Evolutionary conservation across 2,888 invertebrate species (phyloP).

Genomic region (Mycalesis mineus): DNA sequence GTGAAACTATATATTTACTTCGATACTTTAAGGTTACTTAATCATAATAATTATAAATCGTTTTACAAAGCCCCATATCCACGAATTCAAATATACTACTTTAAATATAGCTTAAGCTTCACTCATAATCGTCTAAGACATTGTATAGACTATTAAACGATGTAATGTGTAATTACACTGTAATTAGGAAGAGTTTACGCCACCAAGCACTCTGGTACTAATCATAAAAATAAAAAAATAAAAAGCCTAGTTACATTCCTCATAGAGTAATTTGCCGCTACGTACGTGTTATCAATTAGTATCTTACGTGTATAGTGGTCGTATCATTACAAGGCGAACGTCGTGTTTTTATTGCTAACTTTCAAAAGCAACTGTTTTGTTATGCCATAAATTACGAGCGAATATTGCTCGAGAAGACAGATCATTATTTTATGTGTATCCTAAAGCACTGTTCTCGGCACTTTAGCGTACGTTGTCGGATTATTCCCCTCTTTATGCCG

Average conservation of each 20-base stretch:
- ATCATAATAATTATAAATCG: no score
- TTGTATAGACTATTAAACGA: no score
- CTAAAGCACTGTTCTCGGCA: conserved; percentile 58
- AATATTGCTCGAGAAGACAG: conserved; percentile 54
- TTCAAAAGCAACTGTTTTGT: conserved; percentile 32
- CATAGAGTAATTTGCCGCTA: conserved; percentile 51
- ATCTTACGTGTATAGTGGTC: conserved; percentile 13
- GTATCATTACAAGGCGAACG: conserved; percentile 10
- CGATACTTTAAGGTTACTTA: no score
- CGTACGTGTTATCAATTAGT: conserved; percentile 19
- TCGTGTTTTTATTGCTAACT: conserved; percentile 13
- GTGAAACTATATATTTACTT: no score
- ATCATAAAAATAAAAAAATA: no score
- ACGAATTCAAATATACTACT: no score
- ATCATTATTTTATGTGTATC: conserved; percentile 66
- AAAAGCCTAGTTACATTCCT: conserved; percentile 17
- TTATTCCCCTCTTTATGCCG: conserved; percentile 67
- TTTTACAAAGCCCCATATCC: no score
- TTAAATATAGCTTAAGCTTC: no score
- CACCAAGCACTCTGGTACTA: no score
- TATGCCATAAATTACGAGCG: conserved; percentile 42
- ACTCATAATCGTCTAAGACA: no score
- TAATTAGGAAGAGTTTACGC: no score
- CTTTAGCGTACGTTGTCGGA: conserved; percentile 62
- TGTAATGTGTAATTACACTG: no score